Base-by-base conservation (phyloP, 92 coral and sea anemone species). In the Diadumene lineata region DNA sequence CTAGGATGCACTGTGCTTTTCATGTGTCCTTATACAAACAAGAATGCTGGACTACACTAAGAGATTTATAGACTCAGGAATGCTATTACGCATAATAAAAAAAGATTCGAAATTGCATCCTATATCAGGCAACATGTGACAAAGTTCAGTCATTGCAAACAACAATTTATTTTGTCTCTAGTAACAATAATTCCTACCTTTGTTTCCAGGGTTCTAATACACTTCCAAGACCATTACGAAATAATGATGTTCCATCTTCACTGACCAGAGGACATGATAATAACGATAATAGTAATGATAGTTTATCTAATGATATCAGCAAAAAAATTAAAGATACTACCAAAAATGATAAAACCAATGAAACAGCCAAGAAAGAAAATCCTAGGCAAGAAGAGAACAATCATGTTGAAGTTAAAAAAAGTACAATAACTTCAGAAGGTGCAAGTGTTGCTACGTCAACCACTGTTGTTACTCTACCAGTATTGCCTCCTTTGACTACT, bases 401-500 rank as follows among this genome's bases (percentile, higher is more conserved):
- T 72, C 89, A 28, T 31, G 27, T 11, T 27, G 82, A 53, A 79
- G 75, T 82, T 33, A 88, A 97, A 1, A 72, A 73, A 7, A 75
- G 92, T 23, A 83, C 98, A 2, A 82, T 92, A 6, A 81, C 90
- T 7, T 83, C 96, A n/a, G 83, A 85, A 30, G 93, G 87, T 21
- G 84, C 97, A 30, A 93, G 90, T 46, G 90, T 79, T 2, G 66
- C 92, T 9, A 84, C 98, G 4, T 71, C 93, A 18, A 77, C 96
- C 9, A 23, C 68, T 10, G 66, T 78, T 69, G 83, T 87, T 6
- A 84, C 83, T 31, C 88, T 88, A 18, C 86, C 92, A 18, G 70
- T 96, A 25, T 97, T 97, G 22, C 97, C 90, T 0, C 99, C 99
- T 2, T 84, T 96, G 27, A 96, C 93, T 1, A 86, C 97, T 22